phyloP scores from a whole-genome alignment of 1,140 invertebrate genomes.

The Drosophila neocordata region DNA sequence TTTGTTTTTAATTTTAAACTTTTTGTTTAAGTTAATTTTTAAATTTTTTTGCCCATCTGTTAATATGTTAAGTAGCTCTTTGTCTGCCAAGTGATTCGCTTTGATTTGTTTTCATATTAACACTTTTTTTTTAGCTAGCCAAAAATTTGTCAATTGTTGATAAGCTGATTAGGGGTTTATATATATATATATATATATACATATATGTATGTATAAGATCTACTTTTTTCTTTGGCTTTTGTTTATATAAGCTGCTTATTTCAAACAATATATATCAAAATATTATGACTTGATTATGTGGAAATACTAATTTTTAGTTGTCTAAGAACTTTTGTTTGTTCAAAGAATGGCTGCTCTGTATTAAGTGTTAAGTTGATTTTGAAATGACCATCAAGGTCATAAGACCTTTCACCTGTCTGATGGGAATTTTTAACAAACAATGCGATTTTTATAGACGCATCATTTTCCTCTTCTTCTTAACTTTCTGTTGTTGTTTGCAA shows the following conservation, averaged over 20 bases:
- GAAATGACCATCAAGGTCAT: conserved; percentile 61
- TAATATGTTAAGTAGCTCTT: conserved; percentile 6
- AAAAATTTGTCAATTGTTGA: conserved; percentile 39
- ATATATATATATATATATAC: no score
- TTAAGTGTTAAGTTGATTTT: conserved; percentile 72
- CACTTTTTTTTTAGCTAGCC: conserved; percentile 50
- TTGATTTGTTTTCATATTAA: conserved; percentile 68
- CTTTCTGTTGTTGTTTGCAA: conserved; percentile 4
- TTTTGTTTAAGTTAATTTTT: conserved; percentile 30
- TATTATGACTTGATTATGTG: conserved; percentile 80
- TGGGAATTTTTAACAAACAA: conserved; percentile 56
- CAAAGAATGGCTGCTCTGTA: conserved; percentile 60
- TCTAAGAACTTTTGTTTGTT: conserved; percentile 58
- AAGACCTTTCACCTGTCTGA: conserved; percentile 54
- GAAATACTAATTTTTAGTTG: conserved; percentile 77
- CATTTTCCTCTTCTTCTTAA: no score
- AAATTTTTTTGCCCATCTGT: conserved; percentile 17
- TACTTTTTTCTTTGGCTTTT: conserved; percentile 12
- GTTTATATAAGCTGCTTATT: conserved; percentile 49
- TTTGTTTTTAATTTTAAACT: conserved; percentile 4
- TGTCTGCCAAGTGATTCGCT: conserved; percentile 40
- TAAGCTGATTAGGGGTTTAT: conserved; percentile 47
- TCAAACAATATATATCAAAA: conserved; percentile 67
- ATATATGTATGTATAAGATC: neutral
- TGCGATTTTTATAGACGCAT: conserved; percentile 26